Evolutionary conservation across 2,797 vertebrate species (phyloP).

Genomic region (Tenualosa ilisha): DNA sequence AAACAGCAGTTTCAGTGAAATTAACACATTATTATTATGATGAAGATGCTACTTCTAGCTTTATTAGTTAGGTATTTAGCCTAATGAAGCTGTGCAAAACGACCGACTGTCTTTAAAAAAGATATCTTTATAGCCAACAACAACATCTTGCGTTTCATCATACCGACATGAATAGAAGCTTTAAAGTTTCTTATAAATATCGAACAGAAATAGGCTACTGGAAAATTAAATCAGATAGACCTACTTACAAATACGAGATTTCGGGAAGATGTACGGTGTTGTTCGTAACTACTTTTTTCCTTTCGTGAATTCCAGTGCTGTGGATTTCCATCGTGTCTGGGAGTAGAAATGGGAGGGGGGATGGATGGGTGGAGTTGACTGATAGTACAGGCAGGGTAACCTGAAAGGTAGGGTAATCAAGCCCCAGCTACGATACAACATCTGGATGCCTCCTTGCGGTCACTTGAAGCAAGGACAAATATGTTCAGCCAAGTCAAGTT

Average conservation of each 20-base stretch:
- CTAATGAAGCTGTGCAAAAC: too few relatives aligned
- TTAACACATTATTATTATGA: too few relatives aligned
- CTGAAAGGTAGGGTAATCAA: neutral
- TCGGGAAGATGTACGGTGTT: neutral
- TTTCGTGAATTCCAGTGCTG: neutral
- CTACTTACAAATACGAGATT: neutral
- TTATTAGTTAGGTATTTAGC: too few relatives aligned
- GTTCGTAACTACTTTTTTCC: neutral
- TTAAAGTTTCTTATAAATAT: neutral
- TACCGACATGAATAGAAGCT: neutral
- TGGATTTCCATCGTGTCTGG: conserved; percentile 16
- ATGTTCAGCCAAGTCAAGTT: too few relatives aligned
- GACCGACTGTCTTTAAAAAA: too few relatives aligned
- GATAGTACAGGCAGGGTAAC: conserved; percentile 40
- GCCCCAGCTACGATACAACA: neutral
- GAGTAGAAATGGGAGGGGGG: neutral
- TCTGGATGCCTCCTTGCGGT: conserved; percentile 21
- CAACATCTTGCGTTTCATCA: neutral
- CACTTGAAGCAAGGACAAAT: neutral
- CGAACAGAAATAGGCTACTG: neutral
- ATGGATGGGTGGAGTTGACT: conserved; percentile 19
- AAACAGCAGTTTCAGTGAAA: too few relatives aligned
- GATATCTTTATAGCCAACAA: too few relatives aligned
- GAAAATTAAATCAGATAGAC: neutral
- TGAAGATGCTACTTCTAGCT: too few relatives aligned